Percentiles rank a stretch among this genome's conserved stretches.
Evolutionary conservation across 1,140 invertebrate species (phyloP).

Genomic region (Cotesia glomerata): DNA sequence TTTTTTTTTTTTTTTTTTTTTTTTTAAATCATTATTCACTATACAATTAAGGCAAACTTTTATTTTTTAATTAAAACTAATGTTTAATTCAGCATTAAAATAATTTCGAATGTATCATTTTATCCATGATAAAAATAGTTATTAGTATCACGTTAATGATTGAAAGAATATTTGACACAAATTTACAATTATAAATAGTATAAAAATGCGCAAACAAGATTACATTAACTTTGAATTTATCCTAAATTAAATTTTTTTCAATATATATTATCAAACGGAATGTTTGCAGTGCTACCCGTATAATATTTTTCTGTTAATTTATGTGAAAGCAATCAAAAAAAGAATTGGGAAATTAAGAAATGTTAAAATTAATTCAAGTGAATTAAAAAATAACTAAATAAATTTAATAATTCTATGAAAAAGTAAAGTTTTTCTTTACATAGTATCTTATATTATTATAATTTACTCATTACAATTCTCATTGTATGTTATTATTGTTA

Average conservation of each 20-base stretch:
- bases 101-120: background rate
- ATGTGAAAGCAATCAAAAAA: background rate
- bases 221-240: conserved; percentile 20
- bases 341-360: background rate
- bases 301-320: background rate
- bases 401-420: background rate
- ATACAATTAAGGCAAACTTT: conserved; percentile 32
- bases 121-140: background rate
- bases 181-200: conserved; percentile 23
- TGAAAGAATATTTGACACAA: conserved; percentile 2
- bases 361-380: background rate
- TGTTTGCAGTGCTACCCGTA: conserved; percentile 8
- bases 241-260: background rate
- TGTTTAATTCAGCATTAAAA: conserved; percentile 22
- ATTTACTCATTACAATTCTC: background rate
- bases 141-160: background rate
- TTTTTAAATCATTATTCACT: conserved; percentile 5
- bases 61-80: conserved; percentile 20
- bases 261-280: conserved; percentile 14
- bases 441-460: background rate
- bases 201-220: conserved; percentile 27
- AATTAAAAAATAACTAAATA: background rate
- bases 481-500: background rate
- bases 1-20: conserved; percentile 4
- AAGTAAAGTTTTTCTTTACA: background rate